Conservation (phyloP, 2,888 invertebrate species). For the Esperia sulphurella region DNA sequence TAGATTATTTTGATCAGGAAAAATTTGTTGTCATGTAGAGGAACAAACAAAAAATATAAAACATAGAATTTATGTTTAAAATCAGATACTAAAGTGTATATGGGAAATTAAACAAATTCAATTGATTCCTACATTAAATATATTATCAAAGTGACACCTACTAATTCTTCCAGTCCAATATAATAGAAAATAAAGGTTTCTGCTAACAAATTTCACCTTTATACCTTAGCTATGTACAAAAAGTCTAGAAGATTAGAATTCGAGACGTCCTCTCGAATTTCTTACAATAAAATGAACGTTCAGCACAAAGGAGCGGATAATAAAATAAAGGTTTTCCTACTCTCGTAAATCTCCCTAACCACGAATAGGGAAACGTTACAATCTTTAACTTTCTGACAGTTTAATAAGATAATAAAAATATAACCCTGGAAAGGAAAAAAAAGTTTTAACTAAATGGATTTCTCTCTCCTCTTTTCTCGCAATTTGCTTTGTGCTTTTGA, state of each 20-base stretch:
- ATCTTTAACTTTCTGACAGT: slow-evolving; percentile 75
- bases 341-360: slow-evolving; percentile 59
- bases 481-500: slow-evolving; percentile 18
- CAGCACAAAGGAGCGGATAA: slow-evolving; percentile 54
- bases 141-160: too few species aligned
- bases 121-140: too few species aligned
- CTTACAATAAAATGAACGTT: slow-evolving; percentile 34
- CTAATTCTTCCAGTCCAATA: too few species aligned
- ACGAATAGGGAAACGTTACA: slow-evolving; percentile 65
- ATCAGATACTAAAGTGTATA: too few species aligned
- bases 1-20: slow-evolving; percentile 1
- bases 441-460: slow-evolving; percentile 37
- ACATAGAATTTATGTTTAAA: too few species aligned
- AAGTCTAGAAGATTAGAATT: slow-evolving; percentile 3
- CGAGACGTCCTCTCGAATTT: slow-evolving; percentile 6
- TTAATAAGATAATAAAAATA: slow-evolving; percentile 76
- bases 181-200: too few species aligned
- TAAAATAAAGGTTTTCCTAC: slow-evolving; percentile 59
- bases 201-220: too few species aligned
- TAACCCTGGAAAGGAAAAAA: slow-evolving; percentile 43
- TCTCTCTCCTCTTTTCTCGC: slow-evolving; percentile 23
- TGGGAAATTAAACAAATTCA: too few species aligned
- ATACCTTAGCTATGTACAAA: too few species aligned
- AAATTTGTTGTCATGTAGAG: too few species aligned
- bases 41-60: too few species aligned